Evolutionary conservation across 1,140 invertebrate genomes (phyloP), one percentile per base, ranked within the genome.

Genomic region (Drepana arcuata): DNA sequence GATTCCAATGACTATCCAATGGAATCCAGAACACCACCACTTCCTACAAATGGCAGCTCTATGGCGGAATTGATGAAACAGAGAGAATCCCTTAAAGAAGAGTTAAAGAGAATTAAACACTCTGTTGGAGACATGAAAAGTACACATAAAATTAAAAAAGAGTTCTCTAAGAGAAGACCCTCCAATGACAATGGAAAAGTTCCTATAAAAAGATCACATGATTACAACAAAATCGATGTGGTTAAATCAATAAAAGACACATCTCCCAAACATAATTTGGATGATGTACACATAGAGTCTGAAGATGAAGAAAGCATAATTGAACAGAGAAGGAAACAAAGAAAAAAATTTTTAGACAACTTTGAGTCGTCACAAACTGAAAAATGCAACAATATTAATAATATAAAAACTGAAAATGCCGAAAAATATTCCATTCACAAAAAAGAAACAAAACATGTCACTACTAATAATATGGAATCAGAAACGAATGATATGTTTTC

Each of bases 281-380:
- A 69, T 26, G 43, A 60, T 34, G 37, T 24, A 13, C 55, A 61
- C 41, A 34, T 63, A 41, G 69, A 79, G 31, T 82, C 78, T 38
- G 95, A 97, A 79, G 95, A 98, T 84, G 96, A 97, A 77, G 95
- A 97, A 78, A 88, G 88, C 35, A 94, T 97, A 62, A 98, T 98
- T 81, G 93, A 97, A 72, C 88, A 89, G 69, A 87, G 94, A 60
- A 88, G 96, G 57, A 93, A 93, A 80, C 91, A 95, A 67, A 85
- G 96, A 32, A 95, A 97, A 78, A 93, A 94, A 72, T 82, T 98
- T 7, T 69, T 97, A 21, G n/a, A n/a, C n/a, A n/a, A n/a, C n/a
- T n/a, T n/a, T n/a, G n/a, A n/a, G n/a, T n/a, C n/a, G n/a, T n/a
- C n/a, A n/a, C n/a, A n/a, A n/a, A n/a, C n/a, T n/a, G 92, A 93